Base-by-base conservation (phyloP, 2,113 vertebrate genomes). In the Calypte anna region DNA sequence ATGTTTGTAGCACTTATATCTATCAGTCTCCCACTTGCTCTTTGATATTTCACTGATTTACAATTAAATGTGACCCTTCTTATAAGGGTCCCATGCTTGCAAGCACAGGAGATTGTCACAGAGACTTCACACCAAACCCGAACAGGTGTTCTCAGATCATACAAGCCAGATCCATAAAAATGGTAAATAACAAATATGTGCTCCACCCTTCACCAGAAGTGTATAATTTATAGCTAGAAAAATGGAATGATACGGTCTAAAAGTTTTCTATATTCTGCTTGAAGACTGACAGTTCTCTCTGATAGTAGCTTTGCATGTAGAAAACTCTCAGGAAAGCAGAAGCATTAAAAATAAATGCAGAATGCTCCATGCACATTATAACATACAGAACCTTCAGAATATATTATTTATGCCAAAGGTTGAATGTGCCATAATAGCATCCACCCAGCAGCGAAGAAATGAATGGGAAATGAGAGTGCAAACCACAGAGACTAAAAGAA, bases 281-380 rank as follows among this genome's bases (percentile, higher is more conserved):
- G 51, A 94, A 94, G 33, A 61, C 69, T 95, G 77, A 61, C 46
- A 72, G 67, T 70, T 94, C 68, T 92, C 43, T 82, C 69, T 87
- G 77, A 75, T 79, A 18, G 46, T 82, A 66, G 69, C 75, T 97
- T 95, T 96, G 61, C 69, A 88, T 91, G 73, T 51, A 90, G 61
- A 92, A 83, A 97, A 57, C 82, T 91, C 86, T 96, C 63, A 90
- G 86, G 48, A 93, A 91, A 92, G 68, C 40, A 86, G 82, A 88
- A 76, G 43, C 69, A 96, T 93, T 94, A 94, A 91, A 97, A 97
- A 97, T 97, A 96, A 94, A 96, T 95, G 77, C 77, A 50, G 53
- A 87, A 85, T 82, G 55, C 86, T 67, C 79, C 87, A 81, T 55
- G 46, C 38, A 81, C 14, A 31, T 91, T 94, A 88, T 68, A 96